These are phyloP conservation scores for Bombyx huttoni DNA, from an alignment of 2,888 invertebrate genomes.

Conservation along the genomic window DNA sequence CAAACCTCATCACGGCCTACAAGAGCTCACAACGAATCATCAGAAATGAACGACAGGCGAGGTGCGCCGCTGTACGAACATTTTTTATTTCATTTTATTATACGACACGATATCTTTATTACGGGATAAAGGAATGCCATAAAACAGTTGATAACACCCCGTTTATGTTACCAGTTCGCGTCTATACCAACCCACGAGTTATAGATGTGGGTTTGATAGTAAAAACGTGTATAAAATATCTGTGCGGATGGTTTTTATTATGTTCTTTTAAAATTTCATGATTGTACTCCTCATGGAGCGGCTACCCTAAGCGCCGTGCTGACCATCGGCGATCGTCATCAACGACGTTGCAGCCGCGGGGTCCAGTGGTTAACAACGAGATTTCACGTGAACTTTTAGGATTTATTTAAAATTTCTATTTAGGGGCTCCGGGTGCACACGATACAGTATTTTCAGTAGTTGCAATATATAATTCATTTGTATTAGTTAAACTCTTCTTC, in stretches of 20 bases:
- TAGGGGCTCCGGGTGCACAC: too few species aligned
- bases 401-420: too few species aligned
- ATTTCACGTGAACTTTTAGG: too few species aligned
- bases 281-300: neutral
- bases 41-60: neutral
- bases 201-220: slow-evolving; percentile 9
- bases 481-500: too few species aligned
- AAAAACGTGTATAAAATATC: slow-evolving; percentile 11
- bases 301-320: too few species aligned
- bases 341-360: too few species aligned
- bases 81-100: neutral
- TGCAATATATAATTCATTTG: too few species aligned
- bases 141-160: slow-evolving; percentile 44
- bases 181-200: slow-evolving; percentile 12
- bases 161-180: slow-evolving; percentile 20
- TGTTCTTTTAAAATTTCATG: slow-evolving; percentile 6
- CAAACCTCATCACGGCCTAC: too few species aligned
- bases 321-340: too few species aligned
- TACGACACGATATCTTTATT: slow-evolving; percentile 41
- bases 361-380: too few species aligned
- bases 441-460: too few species aligned
- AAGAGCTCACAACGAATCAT: neutral
- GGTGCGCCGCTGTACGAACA: neutral
- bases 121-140: slow-evolving; percentile 38
- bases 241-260: slow-evolving; percentile 16